Base-by-base conservation (phyloP, 2,888 invertebrate species). In the Spicauda simplicius region DNA sequence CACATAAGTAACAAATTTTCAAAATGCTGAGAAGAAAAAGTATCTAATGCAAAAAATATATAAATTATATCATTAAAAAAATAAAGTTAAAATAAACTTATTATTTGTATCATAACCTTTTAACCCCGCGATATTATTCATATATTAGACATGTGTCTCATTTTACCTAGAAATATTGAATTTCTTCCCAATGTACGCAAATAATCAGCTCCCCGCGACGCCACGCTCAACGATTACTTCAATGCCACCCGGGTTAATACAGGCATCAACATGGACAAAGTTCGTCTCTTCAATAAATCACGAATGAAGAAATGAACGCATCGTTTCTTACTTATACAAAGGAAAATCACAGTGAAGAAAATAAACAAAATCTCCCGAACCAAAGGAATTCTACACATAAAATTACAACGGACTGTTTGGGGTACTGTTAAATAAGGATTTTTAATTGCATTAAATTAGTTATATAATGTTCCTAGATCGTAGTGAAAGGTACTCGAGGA, bases 281-380 rank as follows among this genome's bases (percentile, higher is more conserved):
- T 63, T 45, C 55, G 41, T 30, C 18, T 19, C n/a, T 33, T 62
- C 62, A 63, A 56, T 55, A 33, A 48, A 41, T 41, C 14, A 41
- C 1, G 41, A 41, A 2, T 41, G 41, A 41, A 41, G 41, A 41
- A 41, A 41, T 41, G 41, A 41, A 41, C 14, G 41, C 41, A 41
- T 14, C 2, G 41, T 41, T 14, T 14, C 41, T 41, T 41, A 41
- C 14, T 41, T 41, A 41, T 10, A 41, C 33, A 41, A 41, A 41
- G 41, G 41, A 41, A 41, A 41, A 41, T 41, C 41, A 41, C 41
- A 41, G 41, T 11, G 14, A 41, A 41, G 14, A 14, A 11, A 41
- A 37, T 37, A 7, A 41, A 41, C 1, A 41, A 41, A 41, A 14
- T 14, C 1, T 41, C 41, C 12, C 10, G 14, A 14, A 11, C 41